Evolutionary conservation across 2,113 vertebrate genomes (phyloP).

Genomic region (Odocoileus virginianus): DNA sequence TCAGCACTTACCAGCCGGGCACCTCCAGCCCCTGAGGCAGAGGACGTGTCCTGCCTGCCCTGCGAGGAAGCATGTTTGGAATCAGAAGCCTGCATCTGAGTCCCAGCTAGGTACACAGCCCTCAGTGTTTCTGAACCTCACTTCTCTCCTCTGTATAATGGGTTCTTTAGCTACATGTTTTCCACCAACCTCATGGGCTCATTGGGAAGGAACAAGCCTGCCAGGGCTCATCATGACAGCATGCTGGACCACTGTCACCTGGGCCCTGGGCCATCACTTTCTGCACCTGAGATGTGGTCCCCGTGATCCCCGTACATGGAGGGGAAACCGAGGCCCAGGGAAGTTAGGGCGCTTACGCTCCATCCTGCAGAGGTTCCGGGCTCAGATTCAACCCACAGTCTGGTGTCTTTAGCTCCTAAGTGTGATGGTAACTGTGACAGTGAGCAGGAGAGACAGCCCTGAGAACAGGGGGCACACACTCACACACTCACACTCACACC

Average conservation of each 20-base stretch:
- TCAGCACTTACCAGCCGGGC: rapidly evolving
- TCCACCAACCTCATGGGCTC: rapidly evolving
- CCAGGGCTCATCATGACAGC: rapidly evolving
- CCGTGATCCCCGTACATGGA: rapidly evolving
- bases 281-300: background rate
- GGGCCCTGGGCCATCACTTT: background rate
- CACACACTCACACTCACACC: rapidly evolving
- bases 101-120: background rate
- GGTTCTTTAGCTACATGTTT: rapidly evolving
- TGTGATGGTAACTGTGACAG: rapidly evolving
- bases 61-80: background rate
- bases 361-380: background rate
- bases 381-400: rapidly evolving
- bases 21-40: background rate
- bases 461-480: rapidly evolving
- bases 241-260: background rate
- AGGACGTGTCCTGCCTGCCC: background rate
- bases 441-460: too few relatives aligned
- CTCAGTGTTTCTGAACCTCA: rapidly evolving
- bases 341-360: rapidly evolving
- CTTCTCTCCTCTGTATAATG: background rate
- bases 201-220: rapidly evolving
- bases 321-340: background rate
- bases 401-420: background rate
- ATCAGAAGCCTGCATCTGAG: background rate